A percentile compares a stretch with the other conserved stretches of the same genome.
Evolutionary conservation across 2,888 invertebrate genomes (phyloP).

Genomic region (Caenorhabditis uteleia): DNA sequence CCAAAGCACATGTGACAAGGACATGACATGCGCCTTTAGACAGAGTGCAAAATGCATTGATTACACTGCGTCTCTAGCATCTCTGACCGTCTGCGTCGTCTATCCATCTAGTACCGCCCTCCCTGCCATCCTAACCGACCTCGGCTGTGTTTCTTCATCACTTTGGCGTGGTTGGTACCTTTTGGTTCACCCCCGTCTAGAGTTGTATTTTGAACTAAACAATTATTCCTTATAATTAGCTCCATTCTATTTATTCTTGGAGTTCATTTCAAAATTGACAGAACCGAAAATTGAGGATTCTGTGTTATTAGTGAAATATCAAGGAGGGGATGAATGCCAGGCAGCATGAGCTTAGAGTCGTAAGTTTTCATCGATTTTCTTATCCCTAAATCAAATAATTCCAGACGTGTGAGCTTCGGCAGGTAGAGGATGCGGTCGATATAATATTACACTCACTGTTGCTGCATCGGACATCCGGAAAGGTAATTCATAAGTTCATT

Average conservation of each 20-base stretch:
- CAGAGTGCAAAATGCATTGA: slow-evolving; percentile 6
- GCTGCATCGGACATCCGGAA: slow-evolving; percentile 72
- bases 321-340: slow-evolving; percentile 65
- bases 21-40: neutral
- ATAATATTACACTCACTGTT: slow-evolving; percentile 73
- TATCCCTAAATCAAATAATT: slow-evolving; percentile 15
- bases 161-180: slow-evolving; percentile 2
- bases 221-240: no score
- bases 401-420: slow-evolving; percentile 72
- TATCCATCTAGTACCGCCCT: neutral
- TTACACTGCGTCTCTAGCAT: slow-evolving; percentile 15
- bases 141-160: slow-evolving; percentile 1
- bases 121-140: neutral
- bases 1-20: slow-evolving; percentile 3
- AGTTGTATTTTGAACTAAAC: neutral
- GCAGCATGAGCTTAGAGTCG: slow-evolving; percentile 64
- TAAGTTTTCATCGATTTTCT: slow-evolving; percentile 40
- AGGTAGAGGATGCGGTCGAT: slow-evolving; percentile 70
- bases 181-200: neutral
- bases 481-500: slow-evolving; percentile 65
- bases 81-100: neutral
- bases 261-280: neutral
- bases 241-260: no score
- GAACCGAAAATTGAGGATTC: neutral
- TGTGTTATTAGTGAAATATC: neutral